Conservation (phyloP, 2,888 invertebrate genomes). For the Melanchra persicariae region DNA sequence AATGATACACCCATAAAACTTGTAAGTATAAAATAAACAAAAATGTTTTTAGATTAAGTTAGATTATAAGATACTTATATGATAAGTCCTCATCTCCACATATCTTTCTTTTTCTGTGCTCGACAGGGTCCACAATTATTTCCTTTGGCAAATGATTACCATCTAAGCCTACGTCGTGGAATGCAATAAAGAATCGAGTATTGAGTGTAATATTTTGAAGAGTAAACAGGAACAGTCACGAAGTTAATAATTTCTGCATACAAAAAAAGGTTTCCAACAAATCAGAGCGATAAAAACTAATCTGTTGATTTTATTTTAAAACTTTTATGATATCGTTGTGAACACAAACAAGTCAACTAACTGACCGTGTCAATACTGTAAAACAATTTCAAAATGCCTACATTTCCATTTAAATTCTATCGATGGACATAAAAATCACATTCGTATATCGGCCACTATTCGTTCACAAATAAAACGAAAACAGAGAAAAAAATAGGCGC, state of each 20-base stretch:
- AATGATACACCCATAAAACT: too few species aligned
- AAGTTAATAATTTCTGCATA: neutral
- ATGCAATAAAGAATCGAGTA: too few species aligned
- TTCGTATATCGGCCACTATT: constrained; percentile 50
- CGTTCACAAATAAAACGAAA: constrained; percentile 37
- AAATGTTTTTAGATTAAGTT: too few species aligned
- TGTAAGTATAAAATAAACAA: too few species aligned
- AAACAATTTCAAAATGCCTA: constrained; percentile 47
- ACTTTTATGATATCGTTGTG: constrained; percentile 26
- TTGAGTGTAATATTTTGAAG: neutral
- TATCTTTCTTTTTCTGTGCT: too few species aligned
- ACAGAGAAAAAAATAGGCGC: constrained; percentile 20
- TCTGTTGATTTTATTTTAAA: constrained; percentile 31
- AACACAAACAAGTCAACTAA: constrained; percentile 54
- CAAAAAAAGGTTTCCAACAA: constrained; percentile 11
- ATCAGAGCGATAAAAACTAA: constrained; percentile 5
- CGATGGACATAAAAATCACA: constrained; percentile 50
- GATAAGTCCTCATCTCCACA: too few species aligned
- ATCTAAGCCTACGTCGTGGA: too few species aligned
- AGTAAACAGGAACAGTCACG: neutral
- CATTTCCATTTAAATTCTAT: constrained; percentile 49
- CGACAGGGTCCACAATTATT: too few species aligned
- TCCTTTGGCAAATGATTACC: too few species aligned
- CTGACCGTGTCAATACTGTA: constrained; percentile 48
- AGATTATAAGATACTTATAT: too few species aligned